phyloP scores from a whole-genome alignment of 2,888 invertebrate species.

The Drosophila suboccidentalis region DNA sequence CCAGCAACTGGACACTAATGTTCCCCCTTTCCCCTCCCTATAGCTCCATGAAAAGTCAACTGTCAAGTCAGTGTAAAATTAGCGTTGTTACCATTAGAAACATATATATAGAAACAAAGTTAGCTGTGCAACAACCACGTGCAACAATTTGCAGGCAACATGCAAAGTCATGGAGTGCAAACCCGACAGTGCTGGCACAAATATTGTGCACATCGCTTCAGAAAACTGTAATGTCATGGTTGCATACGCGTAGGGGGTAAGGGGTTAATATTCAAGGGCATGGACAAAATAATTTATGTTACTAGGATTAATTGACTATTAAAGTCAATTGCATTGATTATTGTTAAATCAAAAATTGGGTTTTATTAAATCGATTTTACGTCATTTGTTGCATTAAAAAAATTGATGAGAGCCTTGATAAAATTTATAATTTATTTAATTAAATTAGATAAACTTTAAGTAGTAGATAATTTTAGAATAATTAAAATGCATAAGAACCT shows the following conservation, averaged over 20 bases:
- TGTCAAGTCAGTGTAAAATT: constrained; percentile 73
- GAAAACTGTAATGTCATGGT: constrained; percentile 19
- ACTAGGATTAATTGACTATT: background rate
- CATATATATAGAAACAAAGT: constrained; percentile 39
- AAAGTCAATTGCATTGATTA: too few species aligned
- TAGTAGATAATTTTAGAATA: too few species aligned
- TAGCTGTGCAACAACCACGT: constrained; percentile 45
- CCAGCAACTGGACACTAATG: constrained; percentile 21
- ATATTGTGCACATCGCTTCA: constrained; percentile 28
- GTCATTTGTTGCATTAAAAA: too few species aligned
- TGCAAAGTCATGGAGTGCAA: constrained; percentile 60
- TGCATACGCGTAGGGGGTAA: constrained; percentile 1
- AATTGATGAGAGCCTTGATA: too few species aligned
- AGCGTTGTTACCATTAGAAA: constrained; percentile 64
- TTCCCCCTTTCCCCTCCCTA: background rate
- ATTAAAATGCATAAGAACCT: too few species aligned
- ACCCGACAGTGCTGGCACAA: constrained; percentile 42
- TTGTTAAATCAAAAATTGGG: too few species aligned
- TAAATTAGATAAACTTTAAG: too few species aligned
- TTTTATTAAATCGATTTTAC: too few species aligned
- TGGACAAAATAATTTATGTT: background rate
- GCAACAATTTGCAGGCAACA: constrained; percentile 66
- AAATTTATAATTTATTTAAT: too few species aligned
- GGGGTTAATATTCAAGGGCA: background rate
- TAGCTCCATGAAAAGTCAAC: constrained; percentile 56